Conservation (phyloP, 2,888 invertebrate species). For the Alloplasta piceator region DNA sequence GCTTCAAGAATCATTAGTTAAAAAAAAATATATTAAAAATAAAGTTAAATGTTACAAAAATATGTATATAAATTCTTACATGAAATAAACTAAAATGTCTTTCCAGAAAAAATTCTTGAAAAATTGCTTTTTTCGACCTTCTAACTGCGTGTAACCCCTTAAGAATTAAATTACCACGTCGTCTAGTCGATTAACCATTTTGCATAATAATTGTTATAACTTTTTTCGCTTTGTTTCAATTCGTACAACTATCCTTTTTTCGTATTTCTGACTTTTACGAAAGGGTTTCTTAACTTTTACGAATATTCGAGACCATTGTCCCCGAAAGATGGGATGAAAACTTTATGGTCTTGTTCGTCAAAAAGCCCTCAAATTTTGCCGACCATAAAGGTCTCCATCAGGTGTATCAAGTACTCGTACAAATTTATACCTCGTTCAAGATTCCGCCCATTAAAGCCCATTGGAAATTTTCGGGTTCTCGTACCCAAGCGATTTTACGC, state of each 20-base stretch:
- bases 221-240: neutral
- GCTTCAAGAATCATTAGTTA: too few species aligned
- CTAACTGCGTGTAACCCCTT: too few species aligned
- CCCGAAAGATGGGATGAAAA: conserved; percentile 55
- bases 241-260: neutral
- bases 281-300: conserved; percentile 51
- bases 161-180: too few species aligned
- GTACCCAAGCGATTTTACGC: conserved; percentile 7
- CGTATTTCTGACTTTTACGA: conserved; percentile 24
- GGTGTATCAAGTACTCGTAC: conserved; percentile 6
- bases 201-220: neutral
- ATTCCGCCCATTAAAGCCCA: conserved; percentile 26
- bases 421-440: conserved; percentile 17
- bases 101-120: neutral
- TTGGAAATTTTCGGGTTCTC: conserved; percentile 40
- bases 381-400: conserved; percentile 12
- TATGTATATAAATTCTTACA: neutral
- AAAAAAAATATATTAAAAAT: neutral
- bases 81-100: neutral
- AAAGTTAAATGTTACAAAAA: neutral
- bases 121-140: too few species aligned
- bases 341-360: conserved; percentile 25
- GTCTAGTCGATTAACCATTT: neutral
- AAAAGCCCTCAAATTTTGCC: conserved; percentile 8
- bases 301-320: conserved; percentile 75